phyloP scores from a whole-genome alignment of 92 coral and sea anemone genomes.

The Phenganax stokvisi region DNA sequence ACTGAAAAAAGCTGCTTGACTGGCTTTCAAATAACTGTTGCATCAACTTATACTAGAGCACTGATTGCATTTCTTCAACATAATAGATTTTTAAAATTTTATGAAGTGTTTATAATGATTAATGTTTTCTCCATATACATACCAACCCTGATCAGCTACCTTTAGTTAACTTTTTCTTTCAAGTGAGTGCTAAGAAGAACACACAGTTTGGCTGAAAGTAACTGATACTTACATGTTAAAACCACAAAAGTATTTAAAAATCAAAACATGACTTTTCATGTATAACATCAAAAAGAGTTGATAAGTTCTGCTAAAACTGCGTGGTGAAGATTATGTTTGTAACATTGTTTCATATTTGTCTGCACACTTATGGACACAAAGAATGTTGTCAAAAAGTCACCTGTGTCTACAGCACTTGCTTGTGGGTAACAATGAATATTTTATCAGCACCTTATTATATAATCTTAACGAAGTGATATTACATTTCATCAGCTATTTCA shows the following conservation, averaged over 20 bases:
- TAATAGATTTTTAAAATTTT: too few species aligned
- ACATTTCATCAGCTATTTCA: neutral
- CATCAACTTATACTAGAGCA: neutral
- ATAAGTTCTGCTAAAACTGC: neutral
- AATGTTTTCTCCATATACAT: too few species aligned
- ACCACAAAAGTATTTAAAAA: too few species aligned
- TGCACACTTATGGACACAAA: neutral
- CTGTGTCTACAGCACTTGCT: neutral
- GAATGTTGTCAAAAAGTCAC: neutral
- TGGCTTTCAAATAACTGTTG: neutral
- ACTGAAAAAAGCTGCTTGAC: conserved; percentile 52
- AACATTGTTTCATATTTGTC: neutral
- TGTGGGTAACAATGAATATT: neutral
- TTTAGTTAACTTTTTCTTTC: too few species aligned
- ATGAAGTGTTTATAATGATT: too few species aligned
- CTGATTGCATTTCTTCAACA: neutral
- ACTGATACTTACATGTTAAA: too few species aligned
- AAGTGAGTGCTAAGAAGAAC: too few species aligned
- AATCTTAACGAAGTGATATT: neutral
- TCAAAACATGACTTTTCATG: too few species aligned
- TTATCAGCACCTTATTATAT: neutral
- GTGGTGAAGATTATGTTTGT: neutral
- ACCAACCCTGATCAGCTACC: too few species aligned
- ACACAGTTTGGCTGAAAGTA: too few species aligned
- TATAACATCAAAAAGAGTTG: too few species aligned